A percentile compares a stretch with the other conserved stretches of the same genome.
Conservation (phyloP, 2,888 invertebrate species). For the Dimorphilus gyrociliatus region DNA sequence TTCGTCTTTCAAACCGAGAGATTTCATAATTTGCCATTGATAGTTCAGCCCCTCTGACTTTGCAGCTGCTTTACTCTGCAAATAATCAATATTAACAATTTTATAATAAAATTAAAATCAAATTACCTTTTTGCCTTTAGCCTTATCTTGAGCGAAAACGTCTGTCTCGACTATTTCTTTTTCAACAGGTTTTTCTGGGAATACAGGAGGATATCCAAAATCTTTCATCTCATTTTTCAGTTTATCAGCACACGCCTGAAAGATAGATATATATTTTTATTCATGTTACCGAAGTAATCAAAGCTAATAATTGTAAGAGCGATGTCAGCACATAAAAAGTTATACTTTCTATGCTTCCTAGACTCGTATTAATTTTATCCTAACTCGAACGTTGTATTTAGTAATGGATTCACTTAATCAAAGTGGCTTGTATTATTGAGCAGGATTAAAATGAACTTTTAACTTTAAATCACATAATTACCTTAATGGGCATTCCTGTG, state of each 20-base stretch:
- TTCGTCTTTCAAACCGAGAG: constrained; percentile 70
- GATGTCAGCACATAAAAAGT: not conserved
- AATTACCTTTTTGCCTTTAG: constrained; percentile 68
- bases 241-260: constrained; percentile 81
- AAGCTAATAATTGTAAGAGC: not conserved
- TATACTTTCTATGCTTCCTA: not conserved
- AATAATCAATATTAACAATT: constrained; percentile 1
- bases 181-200: constrained; percentile 48
- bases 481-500: constrained; percentile 97
- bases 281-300: constrained; percentile 1
- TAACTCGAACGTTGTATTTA: too few relatives aligned
- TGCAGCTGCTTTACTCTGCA: constrained; percentile 75
- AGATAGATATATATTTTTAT: too few relatives aligned
- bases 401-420: too few relatives aligned
- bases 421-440: too few relatives aligned
- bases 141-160: constrained; percentile 56
- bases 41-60: constrained; percentile 75
- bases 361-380: too few relatives aligned
- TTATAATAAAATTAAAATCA: not conserved
- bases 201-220: constrained; percentile 79
- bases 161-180: constrained; percentile 35
- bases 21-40: constrained; percentile 98
- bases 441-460: too few relatives aligned
- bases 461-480: too few relatives aligned
- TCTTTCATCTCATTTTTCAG: constrained; percentile 75